phyloP scores from a whole-genome alignment of 2,888 invertebrate genomes.

The Entomobrya proxima region DNA sequence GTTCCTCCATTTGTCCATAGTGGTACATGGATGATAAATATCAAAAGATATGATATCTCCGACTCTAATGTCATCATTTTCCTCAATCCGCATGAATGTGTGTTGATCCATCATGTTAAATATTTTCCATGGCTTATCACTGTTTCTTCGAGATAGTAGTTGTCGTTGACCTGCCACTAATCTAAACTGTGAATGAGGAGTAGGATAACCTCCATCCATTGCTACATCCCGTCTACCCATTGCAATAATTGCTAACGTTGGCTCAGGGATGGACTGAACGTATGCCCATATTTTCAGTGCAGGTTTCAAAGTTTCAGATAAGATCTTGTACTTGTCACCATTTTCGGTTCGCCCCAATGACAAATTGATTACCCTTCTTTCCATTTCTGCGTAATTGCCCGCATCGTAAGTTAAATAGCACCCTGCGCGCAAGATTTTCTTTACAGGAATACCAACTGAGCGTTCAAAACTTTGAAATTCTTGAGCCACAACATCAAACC shows the following conservation, averaged over 20 bases:
- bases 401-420: constrained; percentile 70
- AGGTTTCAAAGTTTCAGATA: constrained; percentile 41
- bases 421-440: constrained; percentile 70
- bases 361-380: constrained; percentile 53
- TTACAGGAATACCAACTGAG: not conserved
- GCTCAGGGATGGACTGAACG: constrained; percentile 71
- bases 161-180: constrained; percentile 15
- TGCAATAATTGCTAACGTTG: constrained; percentile 62
- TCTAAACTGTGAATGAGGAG: constrained; percentile 64
- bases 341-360: constrained; percentile 13
- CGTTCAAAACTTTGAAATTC: constrained; percentile 53
- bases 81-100: constrained; percentile 63
- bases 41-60: constrained; percentile 71
- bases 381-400: constrained; percentile 59
- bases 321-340: constrained; percentile 13
- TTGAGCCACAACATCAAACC: constrained; percentile 73
- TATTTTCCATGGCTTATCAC: constrained; percentile 52
- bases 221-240: constrained; percentile 69
- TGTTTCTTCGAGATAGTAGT: not conserved
- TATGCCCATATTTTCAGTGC: constrained; percentile 71
- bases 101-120: constrained; percentile 74
- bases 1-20: constrained; percentile 70
- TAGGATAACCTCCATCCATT: constrained; percentile 69
- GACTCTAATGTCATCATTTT: constrained; percentile 62
- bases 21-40: constrained; percentile 72